Evolutionary conservation across 2,113 vertebrate genomes (phyloP).

Genomic region (Mola mola): DNA sequence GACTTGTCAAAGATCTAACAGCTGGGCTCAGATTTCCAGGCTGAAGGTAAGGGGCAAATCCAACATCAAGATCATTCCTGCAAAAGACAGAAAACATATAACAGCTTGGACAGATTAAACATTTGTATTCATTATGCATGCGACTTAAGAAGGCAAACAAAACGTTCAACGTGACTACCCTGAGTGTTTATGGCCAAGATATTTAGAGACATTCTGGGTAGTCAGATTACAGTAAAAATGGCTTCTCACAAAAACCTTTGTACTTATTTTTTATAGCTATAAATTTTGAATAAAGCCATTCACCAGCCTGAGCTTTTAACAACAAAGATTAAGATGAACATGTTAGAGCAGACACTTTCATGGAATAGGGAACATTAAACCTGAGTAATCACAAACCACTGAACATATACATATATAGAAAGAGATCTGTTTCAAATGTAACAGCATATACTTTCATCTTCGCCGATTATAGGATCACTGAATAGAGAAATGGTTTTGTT

Average conservation of each 20-base stretch:
- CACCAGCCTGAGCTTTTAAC: no score
- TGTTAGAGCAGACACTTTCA: no score
- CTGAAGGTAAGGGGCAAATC: conserved; percentile 80
- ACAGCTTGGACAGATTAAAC: background rate
- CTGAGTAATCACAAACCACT: no score
- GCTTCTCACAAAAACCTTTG: no score
- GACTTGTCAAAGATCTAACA: conserved; percentile 34
- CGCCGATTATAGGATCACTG: no score
- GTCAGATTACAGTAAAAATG: background rate
- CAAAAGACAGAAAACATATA: conserved; percentile 8
- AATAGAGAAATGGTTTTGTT: no score
- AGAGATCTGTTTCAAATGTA: no score
- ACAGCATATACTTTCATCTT: no score
- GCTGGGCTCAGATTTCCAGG: conserved; percentile 78
- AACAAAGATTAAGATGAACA: no score
- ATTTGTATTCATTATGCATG: background rate
- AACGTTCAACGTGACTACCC: background rate
- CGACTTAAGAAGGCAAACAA: background rate
- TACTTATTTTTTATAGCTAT: background rate
- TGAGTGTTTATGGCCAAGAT: background rate
- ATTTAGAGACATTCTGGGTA: background rate
- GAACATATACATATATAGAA: no score
- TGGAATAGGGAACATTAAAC: no score
- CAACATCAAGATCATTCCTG: conserved; percentile 84
- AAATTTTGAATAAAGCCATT: background rate